These are phyloP conservation scores for Mycteria americana DNA, from an alignment of 2,797 vertebrate genomes.

Conservation along the genomic window DNA sequence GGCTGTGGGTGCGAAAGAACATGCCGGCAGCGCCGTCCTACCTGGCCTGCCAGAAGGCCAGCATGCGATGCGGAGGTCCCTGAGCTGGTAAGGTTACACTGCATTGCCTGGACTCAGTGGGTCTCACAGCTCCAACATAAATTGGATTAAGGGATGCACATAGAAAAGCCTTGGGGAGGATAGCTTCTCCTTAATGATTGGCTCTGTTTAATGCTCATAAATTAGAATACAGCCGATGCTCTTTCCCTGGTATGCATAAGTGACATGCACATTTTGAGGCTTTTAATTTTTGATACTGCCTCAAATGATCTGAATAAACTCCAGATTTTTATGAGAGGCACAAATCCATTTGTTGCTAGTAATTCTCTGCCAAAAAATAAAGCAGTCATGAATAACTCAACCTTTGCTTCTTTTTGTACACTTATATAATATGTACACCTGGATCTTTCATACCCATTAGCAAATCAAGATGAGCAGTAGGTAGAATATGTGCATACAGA, in stretches of 20 bases:
- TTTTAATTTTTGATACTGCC: not conserved
- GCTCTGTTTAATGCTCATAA: not conserved
- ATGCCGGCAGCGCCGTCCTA: accelerated
- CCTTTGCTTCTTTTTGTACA: not conserved
- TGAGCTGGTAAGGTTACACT: not conserved
- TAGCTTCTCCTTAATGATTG: not conserved
- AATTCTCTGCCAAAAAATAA: not conserved
- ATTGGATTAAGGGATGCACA: not conserved
- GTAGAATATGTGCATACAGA: not conserved
- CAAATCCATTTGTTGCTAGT: not conserved
- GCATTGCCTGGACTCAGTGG: not conserved
- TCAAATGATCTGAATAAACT: not conserved
- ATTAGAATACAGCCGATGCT: not conserved
- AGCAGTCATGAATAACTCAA: not conserved
- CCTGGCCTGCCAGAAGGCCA: not conserved
- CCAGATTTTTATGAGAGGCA: not conserved
- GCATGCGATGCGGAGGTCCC: not conserved
- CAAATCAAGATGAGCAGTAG: not conserved
- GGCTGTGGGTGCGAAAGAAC: not conserved
- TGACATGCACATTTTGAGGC: not conserved
- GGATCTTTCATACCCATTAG: not conserved
- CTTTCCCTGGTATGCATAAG: not conserved
- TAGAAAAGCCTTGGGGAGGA: not conserved
- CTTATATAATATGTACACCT: not conserved
- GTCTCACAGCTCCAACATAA: not conserved